These are phyloP conservation scores for Meiosimyza platycephala DNA, from an alignment of 2,888 invertebrate species.

Conservation along the genomic window DNA sequence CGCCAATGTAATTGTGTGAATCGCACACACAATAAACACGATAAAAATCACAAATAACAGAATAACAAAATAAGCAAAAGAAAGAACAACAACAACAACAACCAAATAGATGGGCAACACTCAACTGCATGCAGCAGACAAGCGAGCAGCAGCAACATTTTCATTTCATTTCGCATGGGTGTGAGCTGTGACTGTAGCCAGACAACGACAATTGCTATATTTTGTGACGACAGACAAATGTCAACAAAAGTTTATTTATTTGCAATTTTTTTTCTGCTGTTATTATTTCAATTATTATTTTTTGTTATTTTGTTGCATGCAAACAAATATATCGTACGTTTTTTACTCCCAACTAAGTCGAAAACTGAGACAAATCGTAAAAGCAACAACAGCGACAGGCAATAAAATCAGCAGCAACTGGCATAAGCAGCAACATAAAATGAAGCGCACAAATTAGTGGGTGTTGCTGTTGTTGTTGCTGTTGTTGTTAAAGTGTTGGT, in stretches of 20 bases:
- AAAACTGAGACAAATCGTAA: background rate
- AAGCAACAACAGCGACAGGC: background rate
- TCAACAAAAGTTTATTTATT: slow-evolving; percentile 3
- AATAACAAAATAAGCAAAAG: background rate
- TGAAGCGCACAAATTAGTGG: background rate
- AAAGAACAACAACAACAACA: no score
- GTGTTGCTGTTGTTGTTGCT: background rate
- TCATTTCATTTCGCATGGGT: background rate
- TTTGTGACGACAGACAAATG: slow-evolving; percentile 20
- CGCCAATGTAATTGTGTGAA: slow-evolving; percentile 16
- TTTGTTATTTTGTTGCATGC: background rate
- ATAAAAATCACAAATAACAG: slow-evolving; percentile 12
- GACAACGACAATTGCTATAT: background rate
- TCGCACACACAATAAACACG: slow-evolving; percentile 4
- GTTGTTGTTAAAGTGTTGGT: no score
- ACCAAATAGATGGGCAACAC: slow-evolving; percentile 2
- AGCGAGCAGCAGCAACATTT: slow-evolving; percentile 14
- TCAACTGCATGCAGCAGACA: background rate
- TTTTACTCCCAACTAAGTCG: background rate
- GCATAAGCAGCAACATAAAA: background rate
- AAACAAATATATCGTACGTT: no score
- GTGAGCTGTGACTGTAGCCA: background rate
- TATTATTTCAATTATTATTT: background rate
- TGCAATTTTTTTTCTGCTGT: no score
- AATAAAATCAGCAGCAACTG: background rate